Evolutionary conservation across 35 echinoderm and acorn worm genomes (phyloP), one percentile per base, ranked within the genome.

Genomic region (Hemicentrotus pulcherrimus): DNA sequence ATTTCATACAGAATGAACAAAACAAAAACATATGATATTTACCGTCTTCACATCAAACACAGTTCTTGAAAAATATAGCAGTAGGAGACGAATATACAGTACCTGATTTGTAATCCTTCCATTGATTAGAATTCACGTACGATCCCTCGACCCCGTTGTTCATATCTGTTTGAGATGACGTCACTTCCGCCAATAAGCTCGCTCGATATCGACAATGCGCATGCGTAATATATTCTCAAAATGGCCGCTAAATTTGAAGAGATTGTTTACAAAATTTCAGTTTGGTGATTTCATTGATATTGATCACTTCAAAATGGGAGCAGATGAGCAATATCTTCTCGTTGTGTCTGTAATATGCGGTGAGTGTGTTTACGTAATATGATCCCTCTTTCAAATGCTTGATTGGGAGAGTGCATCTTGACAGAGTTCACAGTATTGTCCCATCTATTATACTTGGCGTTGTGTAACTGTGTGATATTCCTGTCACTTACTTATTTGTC

Each of bases 261-360:
- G 9, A 24, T 93, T 93, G 46, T 93, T 93, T 93, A 93, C 91
- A 58, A 90, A 90, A 90, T 18, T 41, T 47, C 5, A 90, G 14
- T 90, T 90, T 32, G n/a, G 32, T 41, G 46, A 90, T 90, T 32
- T 46, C 61, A 41, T 41, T 24, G 32, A 32, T 90, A 46, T 86
- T 88, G 28, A 86, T 88, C n/a, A 0, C 12, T 11, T 46, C 48
- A 97, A 32, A 32, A 97, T 97, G 96, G 58, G 22, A 35, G 47
- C 91, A 28, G 96, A 61, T 47, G 96, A 97, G 32, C 96, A 96
- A 89, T 97, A 95, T 85, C 91, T 97, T 28, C 89, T 97, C n/a
- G 97, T 97, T 7, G 96, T 97, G 13, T 97, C 97, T 78, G 48
- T 97, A 85, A 85, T 97, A 6, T 94, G 94, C 50, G 97, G 97